Evolutionary conservation across 1,140 invertebrate species (phyloP).

Genomic region (Holcopasites calliopsidis): DNA sequence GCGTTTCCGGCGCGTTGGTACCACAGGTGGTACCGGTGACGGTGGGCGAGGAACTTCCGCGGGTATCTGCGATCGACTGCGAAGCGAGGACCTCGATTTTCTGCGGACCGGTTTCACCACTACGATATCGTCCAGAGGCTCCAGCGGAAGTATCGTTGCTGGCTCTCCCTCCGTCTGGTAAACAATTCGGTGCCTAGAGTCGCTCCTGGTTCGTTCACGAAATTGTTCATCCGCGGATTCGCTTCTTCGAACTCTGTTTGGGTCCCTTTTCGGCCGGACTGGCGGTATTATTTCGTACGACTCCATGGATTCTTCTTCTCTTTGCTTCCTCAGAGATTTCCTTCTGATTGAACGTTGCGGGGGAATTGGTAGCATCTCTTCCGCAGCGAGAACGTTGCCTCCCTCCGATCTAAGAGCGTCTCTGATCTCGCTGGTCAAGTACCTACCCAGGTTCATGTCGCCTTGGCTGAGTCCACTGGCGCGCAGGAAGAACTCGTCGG

Average conservation of each 20-base stretch:
- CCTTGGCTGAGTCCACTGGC: conserved; percentile 89
- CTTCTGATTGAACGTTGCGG: conserved; percentile 70
- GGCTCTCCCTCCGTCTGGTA: conserved; percentile 69
- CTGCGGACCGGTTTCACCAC: conserved; percentile 74
- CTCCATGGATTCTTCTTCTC: conserved; percentile 63
- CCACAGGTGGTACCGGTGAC: conserved; percentile 42
- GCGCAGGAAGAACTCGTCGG: conserved; percentile 91
- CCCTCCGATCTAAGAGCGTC: conserved; percentile 85
- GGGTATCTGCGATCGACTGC: conserved; percentile 56
- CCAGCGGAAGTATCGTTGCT: conserved; percentile 42
- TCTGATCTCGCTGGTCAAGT: conserved; percentile 88
- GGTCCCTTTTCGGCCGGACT: conserved; percentile 68
- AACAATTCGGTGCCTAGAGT: conserved; percentile 70
- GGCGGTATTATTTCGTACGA: conserved; percentile 59
- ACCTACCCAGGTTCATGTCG: conserved; percentile 88
- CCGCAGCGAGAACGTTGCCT: conserved; percentile 82
- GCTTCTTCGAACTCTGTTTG: conserved; percentile 58
- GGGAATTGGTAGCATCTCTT: conserved; percentile 44
- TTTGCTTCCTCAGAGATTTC: conserved; percentile 69
- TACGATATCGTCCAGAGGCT: conserved; percentile 75
- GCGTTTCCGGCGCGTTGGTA: conserved; percentile 69
- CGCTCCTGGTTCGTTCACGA: conserved; percentile 56
- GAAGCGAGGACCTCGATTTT: conserved; percentile 68
- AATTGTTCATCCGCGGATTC: conserved; percentile 67
- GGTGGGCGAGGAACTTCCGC: conserved; percentile 8